Evolutionary conservation across 53 echinoderm and acorn worm species (phyloP), one percentile per base, ranked within the genome.

Genomic region (Apostichopus leukothele): DNA sequence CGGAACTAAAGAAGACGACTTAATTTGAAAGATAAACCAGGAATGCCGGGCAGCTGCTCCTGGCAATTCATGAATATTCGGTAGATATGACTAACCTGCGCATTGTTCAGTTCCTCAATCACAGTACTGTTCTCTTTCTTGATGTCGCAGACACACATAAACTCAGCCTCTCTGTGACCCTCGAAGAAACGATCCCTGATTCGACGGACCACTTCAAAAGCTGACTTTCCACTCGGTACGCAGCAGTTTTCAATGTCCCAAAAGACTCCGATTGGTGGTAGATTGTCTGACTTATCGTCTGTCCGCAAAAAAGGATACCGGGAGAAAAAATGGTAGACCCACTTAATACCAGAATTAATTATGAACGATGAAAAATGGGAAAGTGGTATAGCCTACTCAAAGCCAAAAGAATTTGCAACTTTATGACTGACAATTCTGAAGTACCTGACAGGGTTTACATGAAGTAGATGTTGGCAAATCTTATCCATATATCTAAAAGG

Each of bases 171-270:
- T 39, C 96, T 78, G 90, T 98, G 98, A 23, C 93, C 94, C 4
- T 73, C 67, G 68, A 98, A 98, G 89, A 96, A 93, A 16, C 91
- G 91, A 67, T 98, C 98, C 63, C 98, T 90, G 61, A 98, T 95
- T 18, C 90, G 89, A 81, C 95, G 98, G 3, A 96, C 98, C 3
- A 98, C 93, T 50, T 90, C 91, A 52, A 98, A 75, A 10, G 98
- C 98, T 9, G 98, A 98, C 89, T 96, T 95, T 10, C 95, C 95
- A 26, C 93, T 78, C 4, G 98, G 98, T 4, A 98, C 98, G n/a
- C 91, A 88, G 59, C 98, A 98, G 88, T 98, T 98, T 86, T 98
- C 98, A 67, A 98, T 98, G 89, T 98, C 98, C 98, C 98, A 98
- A 89, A 98, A 98, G 5, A 98, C 98, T 23, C 98, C 98, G 75